Percentiles rank a stretch among this genome's conserved stretches.
phyloP scores from a whole-genome alignment of 2,113 vertebrate genomes.

The Leucosticte australis region DNA sequence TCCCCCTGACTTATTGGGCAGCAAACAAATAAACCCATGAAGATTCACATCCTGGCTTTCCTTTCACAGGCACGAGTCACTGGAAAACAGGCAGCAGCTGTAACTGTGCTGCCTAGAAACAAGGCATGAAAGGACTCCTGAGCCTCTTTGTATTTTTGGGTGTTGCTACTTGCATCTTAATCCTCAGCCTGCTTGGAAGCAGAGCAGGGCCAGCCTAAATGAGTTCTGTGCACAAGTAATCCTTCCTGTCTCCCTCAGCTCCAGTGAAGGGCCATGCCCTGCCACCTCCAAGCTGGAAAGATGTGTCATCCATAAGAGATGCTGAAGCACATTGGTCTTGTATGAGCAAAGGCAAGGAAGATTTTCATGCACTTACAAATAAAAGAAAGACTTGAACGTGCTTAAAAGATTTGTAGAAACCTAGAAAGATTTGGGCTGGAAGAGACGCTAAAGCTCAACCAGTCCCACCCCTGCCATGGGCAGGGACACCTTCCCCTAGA shows the following conservation, averaged over 20 bases:
- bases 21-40: background rate
- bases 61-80: background rate
- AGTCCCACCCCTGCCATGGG: background rate
- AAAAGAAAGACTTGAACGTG: background rate
- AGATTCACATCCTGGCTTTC: background rate
- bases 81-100: background rate
- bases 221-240: background rate
- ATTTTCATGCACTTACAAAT: background rate
- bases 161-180: background rate
- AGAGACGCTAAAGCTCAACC: background rate
- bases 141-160: background rate
- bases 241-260: background rate
- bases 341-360: background rate
- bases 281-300: background rate
- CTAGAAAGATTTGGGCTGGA: background rate
- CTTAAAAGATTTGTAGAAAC: background rate
- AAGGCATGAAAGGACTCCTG: background rate
- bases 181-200: background rate
- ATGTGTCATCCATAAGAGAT: background rate
- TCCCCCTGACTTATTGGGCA: background rate
- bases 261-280: background rate
- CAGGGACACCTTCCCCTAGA: background rate
- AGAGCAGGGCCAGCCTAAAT: background rate
- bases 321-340: background rate
- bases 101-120: background rate